Percentiles rank a stretch among this genome's conserved stretches.
Evolutionary conservation across 2,113 vertebrate genomes (phyloP).

Genomic region (Platichthys flesus): DNA sequence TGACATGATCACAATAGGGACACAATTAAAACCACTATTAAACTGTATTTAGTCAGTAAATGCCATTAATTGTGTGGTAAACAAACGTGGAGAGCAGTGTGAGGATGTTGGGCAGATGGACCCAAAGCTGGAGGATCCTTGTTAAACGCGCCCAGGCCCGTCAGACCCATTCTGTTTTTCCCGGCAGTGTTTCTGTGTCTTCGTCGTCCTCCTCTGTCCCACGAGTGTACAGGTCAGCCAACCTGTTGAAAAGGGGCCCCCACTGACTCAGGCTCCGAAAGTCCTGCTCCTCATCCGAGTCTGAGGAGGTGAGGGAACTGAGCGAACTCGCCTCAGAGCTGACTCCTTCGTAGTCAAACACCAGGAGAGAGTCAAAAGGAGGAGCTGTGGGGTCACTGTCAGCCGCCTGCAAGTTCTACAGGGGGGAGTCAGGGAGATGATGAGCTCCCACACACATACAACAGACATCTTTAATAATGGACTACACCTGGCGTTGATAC

Average conservation of each 20-base stretch:
- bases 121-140: too few species aligned
- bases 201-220: conserved; percentile 43
- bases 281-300: conserved; percentile 47
- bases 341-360: conserved; percentile 59
- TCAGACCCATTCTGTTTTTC: conserved; percentile 67
- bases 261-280: conserved; percentile 43
- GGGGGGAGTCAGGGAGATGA: not conserved
- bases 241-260: conserved; percentile 57
- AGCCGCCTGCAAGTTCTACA: conserved; percentile 57
- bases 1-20: not conserved
- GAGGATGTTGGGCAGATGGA: conserved; percentile 1
- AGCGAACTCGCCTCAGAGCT: conserved; percentile 52
- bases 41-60: not conserved
- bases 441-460: not conserved
- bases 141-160: too few species aligned
- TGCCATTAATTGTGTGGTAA: not conserved
- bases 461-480: not conserved
- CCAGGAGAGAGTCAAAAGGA: conserved; percentile 65
- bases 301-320: conserved; percentile 57
- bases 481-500: not conserved
- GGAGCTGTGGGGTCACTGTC: conserved; percentile 47
- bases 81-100: not conserved
- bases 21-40: too few species aligned
- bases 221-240: conserved; percentile 57
- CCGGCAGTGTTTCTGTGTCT: conserved; percentile 57